Base-by-base conservation (phyloP, 1,140 invertebrate genomes). In the Helicoverpa armigera region DNA sequence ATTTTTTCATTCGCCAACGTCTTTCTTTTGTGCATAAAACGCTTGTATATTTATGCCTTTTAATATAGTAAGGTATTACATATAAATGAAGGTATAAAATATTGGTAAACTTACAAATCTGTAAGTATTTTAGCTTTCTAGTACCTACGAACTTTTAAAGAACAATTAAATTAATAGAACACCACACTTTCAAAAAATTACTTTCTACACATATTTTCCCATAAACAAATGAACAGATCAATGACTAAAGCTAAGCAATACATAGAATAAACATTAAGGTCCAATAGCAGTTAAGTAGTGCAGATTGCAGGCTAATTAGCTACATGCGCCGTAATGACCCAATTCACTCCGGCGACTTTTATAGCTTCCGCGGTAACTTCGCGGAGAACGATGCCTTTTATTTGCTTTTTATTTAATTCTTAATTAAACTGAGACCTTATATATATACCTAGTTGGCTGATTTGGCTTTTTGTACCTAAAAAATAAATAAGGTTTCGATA, bases 221-320 rank as follows among this genome's bases (percentile, higher is more conserved):
- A 18, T 18, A 50, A 14, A 23, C 0, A 23, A 18, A 16, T 69
- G 50, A 69, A 50, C 7, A 16, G 1, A 23, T 12, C 50, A 23
- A 69, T 69, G 18, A 43, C 48, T 69, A 51, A 69, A 50, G 65
- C 43, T 69, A 48, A 69, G 18, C 3, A 12, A 18, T n/a, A 11
- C 14, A 67, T 50, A 13, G 16, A 69, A 69, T 69, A 48, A 69
- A 50, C n/a, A 69, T 69, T 23, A 69, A 51, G 43, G 65, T 50
- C 65, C 65, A 18, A 51, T 50, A 50, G 43, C 43, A 69, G 43
- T 69, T 67, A 69, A 69, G 65, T 50, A 50, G 43, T 50, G 65
- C 69, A 72, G 69, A 72, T 72, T 54, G 69, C 69, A 72, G 16
- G 69, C 48, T 72, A 72, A 72, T 72, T 72, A 72, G 18, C 69